A percentile compares a stretch with the other conserved stretches of the same genome.
phyloP scores from a whole-genome alignment of 2,797 vertebrate species.

The Fratercula arctica region DNA sequence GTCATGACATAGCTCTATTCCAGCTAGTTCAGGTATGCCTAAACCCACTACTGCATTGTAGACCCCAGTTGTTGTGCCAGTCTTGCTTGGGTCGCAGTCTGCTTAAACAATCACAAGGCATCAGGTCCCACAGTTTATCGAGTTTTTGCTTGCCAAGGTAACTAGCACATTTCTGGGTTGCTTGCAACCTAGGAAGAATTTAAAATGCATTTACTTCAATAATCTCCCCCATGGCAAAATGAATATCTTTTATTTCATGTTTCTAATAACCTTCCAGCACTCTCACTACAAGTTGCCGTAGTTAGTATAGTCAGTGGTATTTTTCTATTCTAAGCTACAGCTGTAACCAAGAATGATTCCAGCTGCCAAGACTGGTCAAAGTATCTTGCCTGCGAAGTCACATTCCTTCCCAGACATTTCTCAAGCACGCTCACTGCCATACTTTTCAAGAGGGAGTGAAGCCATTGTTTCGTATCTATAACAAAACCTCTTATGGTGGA shows the following conservation, averaged over 20 bases:
- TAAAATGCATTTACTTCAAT: neutral
- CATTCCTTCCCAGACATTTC: neutral
- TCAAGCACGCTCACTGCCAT: neutral
- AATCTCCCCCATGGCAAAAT: neutral
- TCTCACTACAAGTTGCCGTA: neutral
- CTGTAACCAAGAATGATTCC: neutral
- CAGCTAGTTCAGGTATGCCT: neutral
- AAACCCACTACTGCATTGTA: neutral
- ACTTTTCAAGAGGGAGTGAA: neutral
- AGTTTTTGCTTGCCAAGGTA: neutral
- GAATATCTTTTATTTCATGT: neutral
- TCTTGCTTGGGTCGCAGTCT: neutral
- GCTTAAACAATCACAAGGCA: neutral
- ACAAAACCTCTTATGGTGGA: neutral
- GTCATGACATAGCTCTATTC: neutral
- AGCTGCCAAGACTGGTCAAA: neutral
- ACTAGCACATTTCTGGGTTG: neutral
- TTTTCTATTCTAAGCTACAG: neutral
- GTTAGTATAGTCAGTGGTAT: neutral
- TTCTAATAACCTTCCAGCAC: neutral
- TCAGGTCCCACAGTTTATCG: neutral
- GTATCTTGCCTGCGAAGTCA: neutral
- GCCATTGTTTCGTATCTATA: neutral
- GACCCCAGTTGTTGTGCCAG: neutral
- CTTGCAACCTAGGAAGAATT: neutral